Conservation (phyloP, 2,797 vertebrate species). For the Aotus griseimembra region DNA sequence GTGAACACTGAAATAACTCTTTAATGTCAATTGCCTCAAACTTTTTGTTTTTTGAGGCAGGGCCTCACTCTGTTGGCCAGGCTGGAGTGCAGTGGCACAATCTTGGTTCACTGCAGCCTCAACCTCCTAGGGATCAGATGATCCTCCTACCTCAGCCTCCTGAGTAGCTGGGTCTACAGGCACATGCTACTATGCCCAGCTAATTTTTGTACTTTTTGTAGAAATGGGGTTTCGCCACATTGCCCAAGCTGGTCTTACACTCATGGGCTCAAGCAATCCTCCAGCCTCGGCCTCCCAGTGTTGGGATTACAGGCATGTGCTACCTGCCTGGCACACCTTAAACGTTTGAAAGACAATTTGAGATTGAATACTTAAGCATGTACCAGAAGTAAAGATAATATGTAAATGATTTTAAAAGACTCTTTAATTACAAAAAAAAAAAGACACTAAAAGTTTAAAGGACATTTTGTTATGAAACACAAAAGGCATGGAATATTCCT, state of each 20-base stretch:
- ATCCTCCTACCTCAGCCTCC: too few relatives aligned
- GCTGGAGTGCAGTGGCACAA: too few relatives aligned
- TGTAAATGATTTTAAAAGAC: background rate
- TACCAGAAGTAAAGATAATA: background rate
- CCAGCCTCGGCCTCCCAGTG: too few relatives aligned
- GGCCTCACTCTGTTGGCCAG: background rate
- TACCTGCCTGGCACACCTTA: background rate
- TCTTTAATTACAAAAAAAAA: background rate
- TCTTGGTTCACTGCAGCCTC: too few relatives aligned
- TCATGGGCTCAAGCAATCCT: too few relatives aligned
- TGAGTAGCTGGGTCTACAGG: too few relatives aligned
- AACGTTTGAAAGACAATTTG: background rate
- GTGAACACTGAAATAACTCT: background rate
- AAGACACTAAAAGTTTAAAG: background rate
- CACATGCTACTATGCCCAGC: too few relatives aligned
- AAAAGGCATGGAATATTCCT: background rate
- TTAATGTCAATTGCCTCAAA: background rate
- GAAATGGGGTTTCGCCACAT: too few relatives aligned
- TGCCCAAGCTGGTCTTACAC: too few relatives aligned
- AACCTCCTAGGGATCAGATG: too few relatives aligned
- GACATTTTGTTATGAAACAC: background rate
- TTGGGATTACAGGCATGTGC: too few relatives aligned
- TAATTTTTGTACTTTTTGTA: too few relatives aligned
- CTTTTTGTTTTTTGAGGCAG: background rate
- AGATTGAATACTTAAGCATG: background rate